phyloP scores from a whole-genome alignment of 2,113 vertebrate species.

The Phodopus roborovskii region DNA sequence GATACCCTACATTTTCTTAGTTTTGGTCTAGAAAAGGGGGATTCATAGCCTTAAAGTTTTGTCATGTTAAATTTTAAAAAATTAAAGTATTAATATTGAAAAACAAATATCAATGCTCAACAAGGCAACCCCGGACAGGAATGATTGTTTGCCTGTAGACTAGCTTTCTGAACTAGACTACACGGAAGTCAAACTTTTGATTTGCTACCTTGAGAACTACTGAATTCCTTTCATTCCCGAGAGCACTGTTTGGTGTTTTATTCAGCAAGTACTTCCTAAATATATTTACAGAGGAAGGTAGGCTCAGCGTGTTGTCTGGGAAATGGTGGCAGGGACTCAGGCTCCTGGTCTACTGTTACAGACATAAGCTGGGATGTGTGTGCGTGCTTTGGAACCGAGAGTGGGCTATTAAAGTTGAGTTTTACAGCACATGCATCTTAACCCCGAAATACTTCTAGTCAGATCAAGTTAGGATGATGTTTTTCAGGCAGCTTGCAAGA shows the following conservation, averaged over 20 bases:
- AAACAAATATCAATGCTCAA: background rate
- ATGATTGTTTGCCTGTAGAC: background rate
- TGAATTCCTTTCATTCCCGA: conserved; percentile 63
- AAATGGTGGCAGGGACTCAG: background rate
- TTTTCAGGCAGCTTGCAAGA: conserved; percentile 22
- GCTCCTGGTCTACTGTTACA: background rate
- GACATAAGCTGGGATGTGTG: background rate
- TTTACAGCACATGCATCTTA: background rate
- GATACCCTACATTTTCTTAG: background rate
- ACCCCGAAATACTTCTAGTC: conserved; percentile 11
- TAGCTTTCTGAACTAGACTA: background rate
- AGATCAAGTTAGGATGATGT: conserved; percentile 52
- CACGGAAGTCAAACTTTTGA: background rate
- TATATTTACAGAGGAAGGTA: conserved; percentile 74
- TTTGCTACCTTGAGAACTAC: conserved; percentile 26
- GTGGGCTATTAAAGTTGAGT: background rate
- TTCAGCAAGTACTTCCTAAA: conserved; percentile 78
- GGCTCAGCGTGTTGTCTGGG: conserved; percentile 56
- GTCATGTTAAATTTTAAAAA: conserved; percentile 29
- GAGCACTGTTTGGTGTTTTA: conserved; percentile 71
- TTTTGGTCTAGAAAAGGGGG: background rate
- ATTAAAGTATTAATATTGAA: background rate
- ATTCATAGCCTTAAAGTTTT: background rate
- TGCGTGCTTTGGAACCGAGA: conserved; percentile 7
- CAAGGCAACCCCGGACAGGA: background rate